Evolutionary conservation across 2,113 vertebrate species (phyloP), one percentile per base, ranked within the genome.

Genomic region (Tamias sibiricus): DNA sequence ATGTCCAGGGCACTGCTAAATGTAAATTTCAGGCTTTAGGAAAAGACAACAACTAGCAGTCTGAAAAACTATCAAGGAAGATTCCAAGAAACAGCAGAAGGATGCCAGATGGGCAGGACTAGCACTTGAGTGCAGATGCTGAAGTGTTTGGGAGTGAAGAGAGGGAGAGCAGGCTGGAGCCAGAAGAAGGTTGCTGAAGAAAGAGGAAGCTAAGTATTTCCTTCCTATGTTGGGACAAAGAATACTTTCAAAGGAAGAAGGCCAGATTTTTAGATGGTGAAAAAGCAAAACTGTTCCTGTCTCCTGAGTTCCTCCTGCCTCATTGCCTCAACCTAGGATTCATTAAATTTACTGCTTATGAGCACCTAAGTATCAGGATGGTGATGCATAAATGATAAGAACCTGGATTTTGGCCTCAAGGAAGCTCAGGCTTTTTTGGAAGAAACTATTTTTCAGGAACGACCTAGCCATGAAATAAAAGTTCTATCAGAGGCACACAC

Each of bases 131-230:
- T 62, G 44, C 3, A 2, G 28, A 26, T 24, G 37, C 68, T 30
- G 20, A 0, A 4, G 19, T 84, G 17, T n/a, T 10, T 26, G 19
- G 8, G 49, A 5, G 13, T 12, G 7, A 8, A 17, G 8, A 37
- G 17, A 35, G 19, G 79, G 28, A 57, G 19, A 62, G 24, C 30
- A 49, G 42, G 42, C 19, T 26, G 52, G 7, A 81, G 49, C 40
- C 17, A n/a, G 57, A 66, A n/a, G 37, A 74, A 68, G 82, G 44
- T 2, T 68, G 59, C 79, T 57, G 57, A n/a, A 69, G 47, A 68
- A n/a, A 57, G 28, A n/a, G 42, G 19, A 49, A 59, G 71, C 2
- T 9, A 47, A 59, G n/a, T 40, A 12, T 44, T 62, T 82, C 37
- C n/a, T 88, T 89, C 37, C 54, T 28, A 54, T 26, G 5, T 71